Conservation (phyloP, 2,113 vertebrate genomes). For the Perognathus longimembris region DNA sequence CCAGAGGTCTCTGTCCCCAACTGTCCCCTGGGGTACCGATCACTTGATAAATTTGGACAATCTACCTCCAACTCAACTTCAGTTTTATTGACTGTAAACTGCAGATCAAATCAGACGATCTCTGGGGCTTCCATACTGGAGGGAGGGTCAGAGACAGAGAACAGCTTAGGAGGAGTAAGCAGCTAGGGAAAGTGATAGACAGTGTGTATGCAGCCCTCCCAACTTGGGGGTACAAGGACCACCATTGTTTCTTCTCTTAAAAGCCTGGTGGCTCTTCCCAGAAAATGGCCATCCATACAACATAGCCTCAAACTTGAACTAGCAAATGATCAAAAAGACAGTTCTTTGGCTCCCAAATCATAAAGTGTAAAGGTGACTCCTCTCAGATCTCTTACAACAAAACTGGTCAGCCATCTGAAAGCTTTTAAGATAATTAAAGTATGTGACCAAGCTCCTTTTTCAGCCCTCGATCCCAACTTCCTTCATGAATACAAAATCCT, state of each 20-base stretch:
- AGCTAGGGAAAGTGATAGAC: not conserved
- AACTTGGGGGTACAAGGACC: not conserved
- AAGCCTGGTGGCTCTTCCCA: not conserved
- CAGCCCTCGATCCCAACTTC: not conserved
- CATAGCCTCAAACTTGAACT: not conserved
- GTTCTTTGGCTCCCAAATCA: slow-evolving; percentile 10
- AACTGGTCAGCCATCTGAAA: not conserved
- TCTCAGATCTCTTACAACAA: not conserved
- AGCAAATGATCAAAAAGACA: not conserved
- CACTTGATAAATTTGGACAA: not conserved
- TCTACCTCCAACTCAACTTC: not conserved
- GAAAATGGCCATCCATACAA: not conserved
- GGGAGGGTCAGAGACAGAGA: not conserved
- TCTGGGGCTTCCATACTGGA: not conserved
- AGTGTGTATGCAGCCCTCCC: not conserved
- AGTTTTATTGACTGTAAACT: not conserved
- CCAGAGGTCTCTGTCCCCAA: fast-evolving
- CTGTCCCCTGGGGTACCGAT: not conserved
- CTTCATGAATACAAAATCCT: not conserved
- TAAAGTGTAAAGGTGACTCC: slow-evolving; percentile 45
- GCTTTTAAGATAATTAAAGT: slow-evolving; percentile 46
- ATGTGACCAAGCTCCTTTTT: not conserved
- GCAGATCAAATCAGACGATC: not conserved
- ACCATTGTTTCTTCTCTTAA: not conserved
- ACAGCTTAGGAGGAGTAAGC: not conserved